phyloP scores from a whole-genome alignment of 2,888 invertebrate genomes.

The Cosmorhoe ocellata region DNA sequence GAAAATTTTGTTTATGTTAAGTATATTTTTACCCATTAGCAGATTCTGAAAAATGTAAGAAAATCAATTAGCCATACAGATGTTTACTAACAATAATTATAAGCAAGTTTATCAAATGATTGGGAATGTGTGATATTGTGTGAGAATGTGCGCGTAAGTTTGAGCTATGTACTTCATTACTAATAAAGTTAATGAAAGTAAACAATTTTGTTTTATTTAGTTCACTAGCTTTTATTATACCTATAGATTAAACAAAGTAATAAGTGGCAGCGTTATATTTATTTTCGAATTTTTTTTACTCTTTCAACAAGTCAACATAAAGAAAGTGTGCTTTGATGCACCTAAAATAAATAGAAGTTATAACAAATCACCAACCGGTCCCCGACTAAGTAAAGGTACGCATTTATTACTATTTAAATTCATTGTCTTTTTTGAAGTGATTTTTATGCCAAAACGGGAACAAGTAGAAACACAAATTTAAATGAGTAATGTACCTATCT shows the following conservation, averaged over 20 bases:
- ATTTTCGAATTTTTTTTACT: slow-evolving; percentile 69
- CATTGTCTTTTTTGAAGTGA: too few species aligned
- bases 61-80: slow-evolving; percentile 8
- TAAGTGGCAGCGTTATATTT: slow-evolving; percentile 42
- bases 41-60: background rate
- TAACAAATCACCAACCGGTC: too few species aligned
- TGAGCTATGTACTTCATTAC: slow-evolving; percentile 20
- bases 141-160: slow-evolving; percentile 17
- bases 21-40: background rate
- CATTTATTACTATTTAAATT: too few species aligned
- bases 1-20: background rate
- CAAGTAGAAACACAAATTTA: background rate
- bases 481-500: slow-evolving; percentile 3
- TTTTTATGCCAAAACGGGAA: too few species aligned
- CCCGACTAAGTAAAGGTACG: too few species aligned
- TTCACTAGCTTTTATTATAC: background rate
- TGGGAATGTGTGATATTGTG: slow-evolving; percentile 3
- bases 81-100: background rate
- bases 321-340: slow-evolving; percentile 10
- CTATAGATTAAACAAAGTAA: background rate
- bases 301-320: slow-evolving; percentile 54
- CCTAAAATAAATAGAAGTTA: too few species aligned
- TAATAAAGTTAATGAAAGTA: slow-evolving; percentile 20
- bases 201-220: slow-evolving; percentile 2
- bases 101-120: slow-evolving; percentile 3